Evolutionary conservation across 2,113 vertebrate species (phyloP).

Genomic region (Cercocebus atys): DNA sequence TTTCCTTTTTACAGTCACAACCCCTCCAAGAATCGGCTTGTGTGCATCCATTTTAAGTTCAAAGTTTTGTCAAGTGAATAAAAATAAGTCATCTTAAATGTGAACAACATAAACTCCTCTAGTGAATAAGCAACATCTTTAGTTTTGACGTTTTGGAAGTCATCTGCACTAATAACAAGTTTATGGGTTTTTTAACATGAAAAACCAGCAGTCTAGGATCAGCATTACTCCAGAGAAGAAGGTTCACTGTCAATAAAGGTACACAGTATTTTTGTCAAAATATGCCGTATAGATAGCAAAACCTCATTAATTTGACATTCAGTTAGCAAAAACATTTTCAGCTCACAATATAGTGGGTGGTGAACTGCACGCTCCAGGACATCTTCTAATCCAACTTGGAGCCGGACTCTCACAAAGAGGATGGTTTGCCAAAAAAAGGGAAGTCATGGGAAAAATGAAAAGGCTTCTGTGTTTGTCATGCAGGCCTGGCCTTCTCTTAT

Average conservation of each 20-base stretch:
- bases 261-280: slow-evolving; percentile 26
- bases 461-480: background rate
- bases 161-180: background rate
- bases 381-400: background rate
- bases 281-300: slow-evolving; percentile 10
- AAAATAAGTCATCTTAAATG: slow-evolving; percentile 2
- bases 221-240: background rate
- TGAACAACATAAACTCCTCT: background rate
- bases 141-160: slow-evolving; percentile 10
- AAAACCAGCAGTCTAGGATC: background rate
- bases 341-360: background rate
- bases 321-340: slow-evolving; percentile 39
- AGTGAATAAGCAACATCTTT: background rate
- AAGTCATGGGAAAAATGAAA: background rate
- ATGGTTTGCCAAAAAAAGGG: background rate
- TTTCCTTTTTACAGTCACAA: background rate
- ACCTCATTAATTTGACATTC: slow-evolving; percentile 44
- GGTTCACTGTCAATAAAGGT: background rate
- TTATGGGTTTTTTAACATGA: background rate
- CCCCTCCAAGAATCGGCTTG: background rate
- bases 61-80: background rate
- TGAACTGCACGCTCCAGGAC: background rate
- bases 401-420: background rate
- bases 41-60: background rate
- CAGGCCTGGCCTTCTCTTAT: background rate